Base-by-base conservation (phyloP, 2,113 vertebrate species). In the Puntigrus tetrazona region DNA sequence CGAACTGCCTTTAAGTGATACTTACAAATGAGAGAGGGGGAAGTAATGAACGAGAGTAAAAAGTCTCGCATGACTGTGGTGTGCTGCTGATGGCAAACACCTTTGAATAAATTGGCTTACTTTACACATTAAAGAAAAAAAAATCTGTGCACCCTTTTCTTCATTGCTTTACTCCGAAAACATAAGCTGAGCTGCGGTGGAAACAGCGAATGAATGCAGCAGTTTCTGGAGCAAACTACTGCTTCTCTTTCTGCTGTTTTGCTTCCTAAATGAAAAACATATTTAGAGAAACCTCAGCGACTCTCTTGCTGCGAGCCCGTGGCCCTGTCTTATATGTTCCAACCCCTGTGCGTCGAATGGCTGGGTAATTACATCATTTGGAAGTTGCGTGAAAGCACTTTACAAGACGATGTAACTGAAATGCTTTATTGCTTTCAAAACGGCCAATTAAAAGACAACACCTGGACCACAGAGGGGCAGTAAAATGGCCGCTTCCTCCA, bases 331-430 rank as follows among this genome's bases (percentile, higher is more conserved):
- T 52, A 25, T 72, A 84, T 11, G 69, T 89, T 72, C 65, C 86
- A 29, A 47, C 25, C 73, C 73, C 43, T 41, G 34, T 86, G 83
- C 83, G 82, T 88, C 89, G 89, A 91, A 93, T 89, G 87, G 73
- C 86, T 11, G 87, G 84, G 90, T 94, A 94, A 95, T 95, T 94
- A 92, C 94, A 95, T 93, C 93, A 94, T 94, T 95, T 94, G 92
- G 91, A 94, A 90, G 89, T 86, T 88, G 91, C 92, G 92, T 93
- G 91, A 93, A 93, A 93, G 91, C 89, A 86, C 89, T 94, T 95
- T 93, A 94, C 91, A 90, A 92, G 90, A 85, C 69, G 87, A 90
- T 86, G 89, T 83, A 90, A 92, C 90, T 89, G 87, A 92, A 94
- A 93, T 91, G 91, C 91, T 95, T 94, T 94, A 94, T 92, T 93